Evolutionary conservation across 2,113 vertebrate species (phyloP).

Genomic region (Vicugna pacos): DNA sequence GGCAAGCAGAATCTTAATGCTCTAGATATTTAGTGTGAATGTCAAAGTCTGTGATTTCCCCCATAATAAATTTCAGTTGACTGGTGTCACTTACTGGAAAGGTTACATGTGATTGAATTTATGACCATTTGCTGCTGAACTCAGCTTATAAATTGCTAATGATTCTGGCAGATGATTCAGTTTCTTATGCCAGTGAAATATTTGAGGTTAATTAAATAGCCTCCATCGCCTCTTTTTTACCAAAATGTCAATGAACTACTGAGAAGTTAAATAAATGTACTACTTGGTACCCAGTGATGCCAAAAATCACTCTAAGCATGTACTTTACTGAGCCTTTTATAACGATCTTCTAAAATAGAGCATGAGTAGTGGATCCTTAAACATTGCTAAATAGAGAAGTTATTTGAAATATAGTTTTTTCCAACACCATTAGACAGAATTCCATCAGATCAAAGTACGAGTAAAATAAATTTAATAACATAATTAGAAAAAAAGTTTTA

Average conservation of each 20-base stretch:
- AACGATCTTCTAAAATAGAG: not conserved
- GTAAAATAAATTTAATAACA: not conserved
- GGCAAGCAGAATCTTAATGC: constrained; percentile 58
- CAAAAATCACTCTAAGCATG: not conserved
- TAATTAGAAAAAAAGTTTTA: constrained; percentile 1
- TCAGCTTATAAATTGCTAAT: constrained; percentile 87
- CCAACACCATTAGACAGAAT: not conserved
- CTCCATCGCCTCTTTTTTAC: constrained; percentile 72
- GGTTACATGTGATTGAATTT: constrained; percentile 84
- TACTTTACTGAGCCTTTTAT: constrained; percentile 44
- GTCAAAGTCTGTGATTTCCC: constrained; percentile 68
- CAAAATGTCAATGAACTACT: constrained; percentile 79
- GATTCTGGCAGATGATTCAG: constrained; percentile 85
- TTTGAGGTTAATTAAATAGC: constrained; percentile 88
- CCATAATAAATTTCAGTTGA: constrained; percentile 77
- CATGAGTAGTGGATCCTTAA: not conserved
- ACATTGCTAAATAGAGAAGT: not conserved
- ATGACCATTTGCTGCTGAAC: constrained; percentile 79
- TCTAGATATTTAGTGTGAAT: constrained; percentile 72
- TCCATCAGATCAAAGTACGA: not conserved
- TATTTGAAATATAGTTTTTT: constrained; percentile 25
- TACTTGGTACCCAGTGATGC: constrained; percentile 57
- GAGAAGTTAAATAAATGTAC: constrained; percentile 80
- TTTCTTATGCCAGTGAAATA: constrained; percentile 86
- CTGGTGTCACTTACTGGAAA: constrained; percentile 86